Evolutionary conservation across 2,888 invertebrate genomes (phyloP).

Genomic region (Erebia aethiops): DNA sequence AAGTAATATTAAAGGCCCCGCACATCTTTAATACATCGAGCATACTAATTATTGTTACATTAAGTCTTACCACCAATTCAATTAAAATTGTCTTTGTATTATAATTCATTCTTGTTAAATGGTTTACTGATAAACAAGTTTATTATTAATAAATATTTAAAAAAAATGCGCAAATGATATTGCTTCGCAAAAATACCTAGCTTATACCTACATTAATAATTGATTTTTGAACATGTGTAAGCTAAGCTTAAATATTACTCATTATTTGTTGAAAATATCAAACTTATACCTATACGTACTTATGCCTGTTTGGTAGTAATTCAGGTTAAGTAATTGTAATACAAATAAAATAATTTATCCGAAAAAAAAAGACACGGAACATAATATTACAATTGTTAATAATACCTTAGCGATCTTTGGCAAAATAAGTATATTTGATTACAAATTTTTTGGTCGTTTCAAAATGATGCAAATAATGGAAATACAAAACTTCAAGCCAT

Average conservation of each 20-base stretch:
- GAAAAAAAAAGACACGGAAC: not conserved
- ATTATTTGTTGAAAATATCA: not conserved
- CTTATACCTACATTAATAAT: not conserved
- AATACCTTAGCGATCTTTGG: slow-evolving; percentile 7
- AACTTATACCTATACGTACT: not conserved
- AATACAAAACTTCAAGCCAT: not conserved
- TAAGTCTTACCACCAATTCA: not conserved
- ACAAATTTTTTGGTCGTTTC: not conserved
- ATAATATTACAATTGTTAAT: not conserved
- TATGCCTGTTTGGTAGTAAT: not conserved
- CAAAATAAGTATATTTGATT: not conserved
- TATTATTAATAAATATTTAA: too few species aligned
- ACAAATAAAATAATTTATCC: not conserved
- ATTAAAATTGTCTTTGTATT: not conserved
- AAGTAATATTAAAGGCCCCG: slow-evolving; percentile 31
- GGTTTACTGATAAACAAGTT: too few species aligned
- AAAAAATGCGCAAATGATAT: not conserved
- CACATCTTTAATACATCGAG: not conserved
- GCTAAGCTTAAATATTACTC: not conserved
- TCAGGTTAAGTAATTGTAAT: not conserved
- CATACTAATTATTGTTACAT: not conserved
- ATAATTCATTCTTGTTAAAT: not conserved
- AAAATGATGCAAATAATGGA: not conserved
- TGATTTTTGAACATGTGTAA: not conserved
- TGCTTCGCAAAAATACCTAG: not conserved